phyloP scores from a whole-genome alignment of 2,113 vertebrate species.

The Nettapus auritus region DNA sequence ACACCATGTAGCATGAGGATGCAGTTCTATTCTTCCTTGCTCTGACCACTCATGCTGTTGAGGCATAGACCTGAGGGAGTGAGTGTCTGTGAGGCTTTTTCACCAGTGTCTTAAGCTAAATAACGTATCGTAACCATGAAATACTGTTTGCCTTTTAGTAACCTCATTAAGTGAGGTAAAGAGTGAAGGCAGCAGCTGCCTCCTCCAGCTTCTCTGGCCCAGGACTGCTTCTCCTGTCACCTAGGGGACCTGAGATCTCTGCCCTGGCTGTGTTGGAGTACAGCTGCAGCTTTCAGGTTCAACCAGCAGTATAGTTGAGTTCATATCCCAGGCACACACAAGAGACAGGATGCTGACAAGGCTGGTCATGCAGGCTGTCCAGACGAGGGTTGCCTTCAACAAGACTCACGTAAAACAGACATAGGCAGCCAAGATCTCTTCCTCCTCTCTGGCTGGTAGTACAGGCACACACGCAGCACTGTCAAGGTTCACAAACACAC shows the following conservation, averaged over 20 bases:
- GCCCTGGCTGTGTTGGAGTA: not conserved
- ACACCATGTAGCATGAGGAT: not conserved
- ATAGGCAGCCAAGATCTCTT: not conserved
- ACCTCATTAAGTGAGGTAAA: not conserved
- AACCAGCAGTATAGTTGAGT: not conserved
- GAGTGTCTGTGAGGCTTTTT: not conserved
- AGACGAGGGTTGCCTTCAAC: not conserved
- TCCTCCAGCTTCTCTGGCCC: not conserved
- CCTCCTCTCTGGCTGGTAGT: not conserved
- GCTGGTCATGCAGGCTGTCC: not conserved
- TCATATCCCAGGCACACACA: not conserved
- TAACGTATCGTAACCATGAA: too few species aligned
- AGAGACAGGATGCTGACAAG: not conserved
- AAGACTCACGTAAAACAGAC: not conserved
- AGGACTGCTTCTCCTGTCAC: not conserved
- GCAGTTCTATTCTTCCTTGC: not conserved
- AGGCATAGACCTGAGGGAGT: not conserved
- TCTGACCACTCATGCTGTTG: not conserved
- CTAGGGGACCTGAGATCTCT: not conserved
- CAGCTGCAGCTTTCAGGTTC: not conserved
- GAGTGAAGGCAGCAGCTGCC: not conserved
- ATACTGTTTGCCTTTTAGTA: too few species aligned
- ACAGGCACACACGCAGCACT: not conserved
- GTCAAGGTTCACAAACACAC: not conserved
- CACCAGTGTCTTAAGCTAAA: not conserved